Evolutionary conservation across 2,888 invertebrate genomes (phyloP).

Genomic region (Chouioia cunea): DNA sequence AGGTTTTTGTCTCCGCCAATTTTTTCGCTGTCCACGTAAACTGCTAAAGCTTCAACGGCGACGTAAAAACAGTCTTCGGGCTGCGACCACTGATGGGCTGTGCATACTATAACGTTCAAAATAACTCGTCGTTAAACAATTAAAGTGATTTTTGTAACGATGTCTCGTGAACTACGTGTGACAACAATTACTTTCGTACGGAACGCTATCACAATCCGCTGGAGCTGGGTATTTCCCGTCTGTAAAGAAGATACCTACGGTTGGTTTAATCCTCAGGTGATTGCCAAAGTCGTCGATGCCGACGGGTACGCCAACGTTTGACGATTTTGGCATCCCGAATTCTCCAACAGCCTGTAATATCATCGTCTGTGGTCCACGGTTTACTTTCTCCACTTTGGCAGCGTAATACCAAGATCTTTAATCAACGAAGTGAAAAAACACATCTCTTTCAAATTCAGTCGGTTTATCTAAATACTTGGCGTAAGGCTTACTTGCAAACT

Average conservation of each 20-base stretch:
- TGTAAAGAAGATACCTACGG: slow-evolving; percentile 39
- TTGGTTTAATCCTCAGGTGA: slow-evolving; percentile 31
- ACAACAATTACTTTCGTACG: slow-evolving; percentile 42
- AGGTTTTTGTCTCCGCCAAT: slow-evolving; percentile 40
- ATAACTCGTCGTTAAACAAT: not conserved
- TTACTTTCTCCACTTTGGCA: slow-evolving; percentile 33
- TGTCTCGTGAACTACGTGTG: too few relatives aligned
- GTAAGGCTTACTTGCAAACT: slow-evolving; percentile 42
- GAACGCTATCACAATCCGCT: slow-evolving; percentile 37
- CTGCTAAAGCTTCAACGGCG: slow-evolving; percentile 31
- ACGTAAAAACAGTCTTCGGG: slow-evolving; percentile 27
- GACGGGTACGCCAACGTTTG: not conserved
- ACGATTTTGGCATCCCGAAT: slow-evolving; percentile 21
- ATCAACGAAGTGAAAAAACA: not conserved
- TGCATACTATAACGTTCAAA: slow-evolving; percentile 32
- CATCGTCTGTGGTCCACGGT: slow-evolving; percentile 44
- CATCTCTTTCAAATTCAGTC: not conserved
- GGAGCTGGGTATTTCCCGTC: slow-evolving; percentile 44
- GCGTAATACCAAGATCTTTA: slow-evolving; percentile 40
- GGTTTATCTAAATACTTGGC: not conserved
- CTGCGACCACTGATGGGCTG: slow-evolving; percentile 35
- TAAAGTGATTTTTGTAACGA: not conserved
- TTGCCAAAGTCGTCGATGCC: slow-evolving; percentile 25
- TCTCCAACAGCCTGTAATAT: slow-evolving; percentile 41
- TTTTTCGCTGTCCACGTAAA: slow-evolving; percentile 12